A percentile compares a stretch with the other conserved stretches of the same genome.
Evolutionary conservation across 1,140 invertebrate genomes (phyloP).

Genomic region (Drosophila baimaii): DNA sequence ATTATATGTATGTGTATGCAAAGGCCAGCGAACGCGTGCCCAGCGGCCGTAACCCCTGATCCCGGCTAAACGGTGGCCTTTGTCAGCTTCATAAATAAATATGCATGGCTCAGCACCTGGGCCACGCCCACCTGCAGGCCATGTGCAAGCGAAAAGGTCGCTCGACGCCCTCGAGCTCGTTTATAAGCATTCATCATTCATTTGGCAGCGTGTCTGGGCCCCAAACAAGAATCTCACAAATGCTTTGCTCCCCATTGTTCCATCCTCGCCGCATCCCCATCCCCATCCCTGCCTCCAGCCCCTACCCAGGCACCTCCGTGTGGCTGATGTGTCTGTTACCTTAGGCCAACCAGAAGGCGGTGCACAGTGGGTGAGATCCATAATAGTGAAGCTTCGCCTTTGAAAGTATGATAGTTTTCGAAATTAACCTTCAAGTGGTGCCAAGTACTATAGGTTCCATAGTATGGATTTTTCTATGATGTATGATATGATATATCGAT

Average conservation of each 20-base stretch:
- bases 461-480: too few relatives aligned
- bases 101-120: constrained; percentile 31
- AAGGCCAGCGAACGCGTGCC: constrained; percentile 9
- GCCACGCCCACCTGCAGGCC: constrained; percentile 25
- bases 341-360: constrained; percentile 35
- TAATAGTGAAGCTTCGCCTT: not conserved
- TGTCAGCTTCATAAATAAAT: constrained; percentile 30
- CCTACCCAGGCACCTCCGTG: not conserved
- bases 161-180: constrained; percentile 64
- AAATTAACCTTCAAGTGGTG: not conserved
- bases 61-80: constrained; percentile 8
- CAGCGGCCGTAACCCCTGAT: constrained; percentile 6
- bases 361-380: not conserved
- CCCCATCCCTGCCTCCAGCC: not conserved
- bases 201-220: constrained; percentile 57
- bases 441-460: not conserved
- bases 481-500: too few relatives aligned
- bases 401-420: not conserved
- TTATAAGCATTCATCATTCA: constrained; percentile 79
- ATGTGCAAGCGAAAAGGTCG: constrained; percentile 63
- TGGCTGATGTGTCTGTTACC: constrained; percentile 53
- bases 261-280: not conserved
- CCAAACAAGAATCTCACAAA: constrained; percentile 63
- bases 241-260: constrained; percentile 50
- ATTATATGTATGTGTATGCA: not conserved